Evolutionary conservation across 1,140 invertebrate species (phyloP).

Genomic region (Capitella teleta): DNA sequence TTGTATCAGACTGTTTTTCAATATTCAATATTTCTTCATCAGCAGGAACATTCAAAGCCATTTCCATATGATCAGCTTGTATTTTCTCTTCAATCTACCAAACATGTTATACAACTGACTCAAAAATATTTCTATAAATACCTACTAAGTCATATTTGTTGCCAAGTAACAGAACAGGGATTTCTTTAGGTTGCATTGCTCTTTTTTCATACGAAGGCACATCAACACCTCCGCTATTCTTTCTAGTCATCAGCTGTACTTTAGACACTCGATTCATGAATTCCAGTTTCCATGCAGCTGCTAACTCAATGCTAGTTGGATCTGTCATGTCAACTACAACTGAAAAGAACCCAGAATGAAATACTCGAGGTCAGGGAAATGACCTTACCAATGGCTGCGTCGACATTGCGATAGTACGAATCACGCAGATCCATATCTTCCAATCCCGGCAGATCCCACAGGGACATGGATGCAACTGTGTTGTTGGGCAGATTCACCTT

Average conservation of each 20-base stretch:
- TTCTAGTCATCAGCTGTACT: constrained; percentile 9
- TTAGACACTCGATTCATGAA: constrained; percentile 22
- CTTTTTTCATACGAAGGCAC: too few species aligned
- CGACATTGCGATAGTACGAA: constrained; percentile 28
- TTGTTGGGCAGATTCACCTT: constrained; percentile 30
- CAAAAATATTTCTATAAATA: background rate
- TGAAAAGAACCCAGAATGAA: constrained; percentile 12
- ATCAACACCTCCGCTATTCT: background rate
- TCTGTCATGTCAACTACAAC: constrained; percentile 30
- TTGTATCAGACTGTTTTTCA: constrained; percentile 2
- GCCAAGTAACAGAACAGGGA: constrained; percentile 30
- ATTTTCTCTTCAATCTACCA: constrained; percentile 16
- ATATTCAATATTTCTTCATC: constrained; percentile 1
- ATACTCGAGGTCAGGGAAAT: background rate
- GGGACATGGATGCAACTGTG: constrained; percentile 23
- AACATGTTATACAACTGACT: background rate
- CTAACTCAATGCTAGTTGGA: constrained; percentile 23
- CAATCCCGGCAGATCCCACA: constrained; percentile 31
- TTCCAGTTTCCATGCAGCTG: constrained; percentile 27
- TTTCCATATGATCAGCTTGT: constrained; percentile 12
- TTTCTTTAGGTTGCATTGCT: constrained; percentile 15
- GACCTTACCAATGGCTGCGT: constrained; percentile 35
- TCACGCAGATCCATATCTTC: constrained; percentile 31
- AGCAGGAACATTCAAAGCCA: constrained; percentile 1
- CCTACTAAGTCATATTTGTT: constrained; percentile 34